Evolutionary conservation across 2,113 vertebrate species (phyloP), one percentile per base, ranked within the genome.

Genomic region (Calyptommatus sinebrachiatus): DNA sequence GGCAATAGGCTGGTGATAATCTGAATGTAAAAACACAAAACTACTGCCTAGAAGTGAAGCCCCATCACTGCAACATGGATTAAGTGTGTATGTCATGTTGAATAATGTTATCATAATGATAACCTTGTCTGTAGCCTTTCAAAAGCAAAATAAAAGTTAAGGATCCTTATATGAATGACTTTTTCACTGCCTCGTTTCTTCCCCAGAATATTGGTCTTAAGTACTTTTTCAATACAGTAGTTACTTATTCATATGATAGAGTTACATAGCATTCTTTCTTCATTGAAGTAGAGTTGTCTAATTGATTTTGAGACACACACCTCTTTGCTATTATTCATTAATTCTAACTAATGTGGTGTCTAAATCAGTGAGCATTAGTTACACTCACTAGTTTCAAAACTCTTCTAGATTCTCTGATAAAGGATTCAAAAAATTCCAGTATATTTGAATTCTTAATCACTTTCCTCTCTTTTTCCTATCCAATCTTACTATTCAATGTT

Each of bases 401-500:
- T 77, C 18, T n/a, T 16, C 3, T 91, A 84, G 84, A 83, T 86
- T 48, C 35, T 0, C 0, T 91, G 76, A 75, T 71, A 90, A 69
- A 63, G 73, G 85, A 71, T 72, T 91, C 80, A 87, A 86, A 87
- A 86, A 70, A 87, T 89, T 89, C 86, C 29, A 76, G 75, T 73
- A 86, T 83, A 66, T 88, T 74, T 89, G 86, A 92, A 92, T 83
- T 84, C 84, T 87, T 76, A 5, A 79, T 82, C 86, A 86, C 81
- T 86, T 76, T 46, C 10, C 83, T 75, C 89, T 88, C 90, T 18
- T 8, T 18, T n/a, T 41, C 83, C 85, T 91, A 88, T 90, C 91
- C 81, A 46, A 79, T 83, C 53, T 88, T 83, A 84, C 87, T 93
- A 80, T 90, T 91, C 91, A 90, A 91, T 91, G 83, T 81, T 79